phyloP scores from a whole-genome alignment of 2,113 vertebrate genomes.

The Pelecanus crispus region DNA sequence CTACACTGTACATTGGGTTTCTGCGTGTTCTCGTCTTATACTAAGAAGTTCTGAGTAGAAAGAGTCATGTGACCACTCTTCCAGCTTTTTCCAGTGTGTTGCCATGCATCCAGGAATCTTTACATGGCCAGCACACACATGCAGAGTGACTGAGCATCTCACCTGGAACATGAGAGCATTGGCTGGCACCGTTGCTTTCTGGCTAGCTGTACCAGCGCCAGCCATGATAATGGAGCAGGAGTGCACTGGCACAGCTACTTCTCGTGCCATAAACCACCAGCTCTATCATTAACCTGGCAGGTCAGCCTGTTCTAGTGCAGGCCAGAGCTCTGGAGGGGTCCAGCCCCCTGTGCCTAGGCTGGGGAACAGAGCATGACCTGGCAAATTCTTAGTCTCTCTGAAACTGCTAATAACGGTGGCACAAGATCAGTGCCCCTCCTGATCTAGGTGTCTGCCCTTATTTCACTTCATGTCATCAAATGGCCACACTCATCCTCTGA shows the following conservation, averaged over 20 bases:
- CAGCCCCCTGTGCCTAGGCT: background rate
- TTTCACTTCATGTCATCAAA: background rate
- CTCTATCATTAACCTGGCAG: background rate
- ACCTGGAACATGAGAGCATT: background rate
- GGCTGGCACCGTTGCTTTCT: background rate
- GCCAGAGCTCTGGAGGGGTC: background rate
- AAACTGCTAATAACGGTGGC: background rate
- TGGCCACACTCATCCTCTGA: background rate
- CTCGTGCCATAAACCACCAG: background rate
- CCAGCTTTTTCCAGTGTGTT: background rate
- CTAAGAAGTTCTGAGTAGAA: background rate
- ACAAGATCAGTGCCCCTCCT: background rate
- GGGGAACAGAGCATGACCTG: background rate
- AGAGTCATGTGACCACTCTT: background rate
- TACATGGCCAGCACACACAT: background rate
- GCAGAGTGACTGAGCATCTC: fast-evolving
- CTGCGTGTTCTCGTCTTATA: background rate
- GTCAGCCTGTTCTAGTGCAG: background rate
- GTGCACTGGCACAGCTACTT: background rate
- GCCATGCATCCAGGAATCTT: background rate
- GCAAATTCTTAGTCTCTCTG: background rate
- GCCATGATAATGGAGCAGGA: background rate
- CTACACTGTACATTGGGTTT: background rate
- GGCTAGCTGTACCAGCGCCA: background rate
- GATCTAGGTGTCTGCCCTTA: background rate